Evolutionary conservation across 2,888 invertebrate genomes (phyloP), one percentile per base, ranked within the genome.

Genomic region (Drosophila formosana): DNA sequence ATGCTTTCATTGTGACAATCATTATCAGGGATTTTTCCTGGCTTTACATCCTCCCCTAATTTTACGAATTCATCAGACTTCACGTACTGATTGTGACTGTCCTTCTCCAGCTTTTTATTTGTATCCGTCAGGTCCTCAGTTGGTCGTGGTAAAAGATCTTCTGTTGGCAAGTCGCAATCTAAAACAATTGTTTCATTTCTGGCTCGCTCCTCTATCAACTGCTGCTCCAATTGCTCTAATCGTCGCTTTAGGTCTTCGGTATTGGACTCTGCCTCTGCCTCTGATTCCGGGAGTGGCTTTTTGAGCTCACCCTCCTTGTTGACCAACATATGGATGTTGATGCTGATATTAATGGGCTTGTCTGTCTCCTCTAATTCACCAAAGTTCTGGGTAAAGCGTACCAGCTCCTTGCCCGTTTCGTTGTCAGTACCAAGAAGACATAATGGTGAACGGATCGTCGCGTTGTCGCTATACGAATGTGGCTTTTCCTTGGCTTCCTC

Each of bases 271-370:
- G n/a, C n/a, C n/a, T n/a, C n/a, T 18, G 55, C 58, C n/a, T 37
- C 18, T 13, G 39, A 37, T n/a, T 37, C 39, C 5, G 13, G 18
- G 6, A 18, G 13, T 0, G 67, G 55, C 30, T 75, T 81, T 37
- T 69, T 76, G 7, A 49, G 70, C 5, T 85, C 88, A 3, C 56
- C 73, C 2, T 84, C 82, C 50, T 89, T 89, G 61, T 88, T 89
- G 11, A 91, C 66, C 49, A 83, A 56, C 91, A 91, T 91, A 78
- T 91, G 90, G n/a, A 91, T 91, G 56, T 91, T 91, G 23, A 91
- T 91, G 72, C 91, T 91, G 0, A 91, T 91, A 55, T 91, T 91
- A 8, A 91, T 89, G 9, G 91, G 91, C 39, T 88, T 91, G 43
- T 87, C 90, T 1, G 75, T 49, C 6, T 91, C 89, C 26, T 85